phyloP scores from a whole-genome alignment of 2,888 invertebrate genomes.

The Drosophila prostipennis region DNA sequence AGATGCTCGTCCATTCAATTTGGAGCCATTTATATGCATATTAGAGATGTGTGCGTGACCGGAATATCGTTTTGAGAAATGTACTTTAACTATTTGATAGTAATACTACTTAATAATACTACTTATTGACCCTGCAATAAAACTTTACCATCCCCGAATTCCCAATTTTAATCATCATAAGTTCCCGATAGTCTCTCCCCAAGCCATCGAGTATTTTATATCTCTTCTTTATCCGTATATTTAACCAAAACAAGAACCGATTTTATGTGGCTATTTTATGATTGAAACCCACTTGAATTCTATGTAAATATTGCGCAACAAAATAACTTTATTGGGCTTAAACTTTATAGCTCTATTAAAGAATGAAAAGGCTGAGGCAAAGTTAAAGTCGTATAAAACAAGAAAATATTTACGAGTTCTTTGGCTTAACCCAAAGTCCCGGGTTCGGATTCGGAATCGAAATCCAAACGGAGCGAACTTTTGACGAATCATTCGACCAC shows the following conservation, averaged over 20 bases:
- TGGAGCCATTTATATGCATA: conserved; percentile 8
- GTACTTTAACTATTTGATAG: neutral
- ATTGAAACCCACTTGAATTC: conserved; percentile 43
- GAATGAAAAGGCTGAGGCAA: conserved; percentile 24
- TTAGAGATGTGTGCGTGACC: conserved; percentile 24
- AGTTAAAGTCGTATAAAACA: conserved; percentile 45
- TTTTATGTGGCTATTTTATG: conserved; percentile 49
- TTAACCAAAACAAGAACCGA: conserved; percentile 24
- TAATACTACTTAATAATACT: neutral
- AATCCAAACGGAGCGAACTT: conserved; percentile 8
- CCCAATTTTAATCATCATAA: neutral
- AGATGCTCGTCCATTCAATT: conserved; percentile 37
- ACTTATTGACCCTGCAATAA: neutral
- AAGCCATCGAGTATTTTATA: neutral
- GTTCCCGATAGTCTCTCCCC: conserved; percentile 6
- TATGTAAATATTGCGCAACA: conserved; percentile 72
- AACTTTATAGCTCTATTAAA: conserved; percentile 70
- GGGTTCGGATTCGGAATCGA: neutral
- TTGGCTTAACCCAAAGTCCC: conserved; percentile 15
- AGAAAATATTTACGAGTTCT: conserved; percentile 65
- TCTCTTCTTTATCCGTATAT: neutral
- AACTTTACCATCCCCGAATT: neutral
- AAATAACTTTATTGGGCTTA: conserved; percentile 65
- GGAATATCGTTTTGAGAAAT: conserved; percentile 3
- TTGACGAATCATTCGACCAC: conserved; percentile 43